These are phyloP conservation scores for Muntiacus muntjak DNA, from an alignment of 2,113 vertebrate genomes.

Conservation along the genomic window DNA sequence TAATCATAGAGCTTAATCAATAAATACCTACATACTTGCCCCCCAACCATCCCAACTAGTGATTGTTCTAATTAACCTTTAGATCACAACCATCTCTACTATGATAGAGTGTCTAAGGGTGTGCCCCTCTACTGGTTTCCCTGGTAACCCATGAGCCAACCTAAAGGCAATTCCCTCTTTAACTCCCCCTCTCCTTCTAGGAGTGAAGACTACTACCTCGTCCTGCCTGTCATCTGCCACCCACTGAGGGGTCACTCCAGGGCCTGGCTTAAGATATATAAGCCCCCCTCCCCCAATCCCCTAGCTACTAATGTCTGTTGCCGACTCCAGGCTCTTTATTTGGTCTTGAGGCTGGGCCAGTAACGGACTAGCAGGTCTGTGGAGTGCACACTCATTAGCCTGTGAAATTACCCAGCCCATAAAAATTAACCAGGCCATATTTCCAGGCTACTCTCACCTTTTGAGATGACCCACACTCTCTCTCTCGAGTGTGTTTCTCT, in stretches of 20 bases:
- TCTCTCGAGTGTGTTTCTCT: background rate
- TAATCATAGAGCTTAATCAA: background rate
- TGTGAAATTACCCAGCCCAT: background rate
- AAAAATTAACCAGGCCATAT: background rate
- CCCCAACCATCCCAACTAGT: background rate
- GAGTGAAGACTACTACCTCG: background rate
- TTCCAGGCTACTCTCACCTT: background rate
- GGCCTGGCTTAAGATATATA: background rate
- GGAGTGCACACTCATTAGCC: background rate
- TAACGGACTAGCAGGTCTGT: background rate
- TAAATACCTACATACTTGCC: background rate
- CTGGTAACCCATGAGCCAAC: background rate
- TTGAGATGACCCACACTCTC: background rate
- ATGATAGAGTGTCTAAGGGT: background rate
- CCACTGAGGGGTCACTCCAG: background rate
- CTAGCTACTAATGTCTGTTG: background rate
- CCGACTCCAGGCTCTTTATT: background rate
- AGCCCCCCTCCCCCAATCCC: no score
- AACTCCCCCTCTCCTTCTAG: background rate
- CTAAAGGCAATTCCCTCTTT: background rate
- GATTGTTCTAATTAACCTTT: background rate
- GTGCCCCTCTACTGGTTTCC: background rate
- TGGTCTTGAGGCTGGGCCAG: background rate
- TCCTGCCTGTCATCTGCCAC: background rate
- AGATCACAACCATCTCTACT: background rate